These are phyloP conservation scores for Erebia epiphron DNA, from an alignment of 2,888 invertebrate species.

Conservation along the genomic window DNA sequence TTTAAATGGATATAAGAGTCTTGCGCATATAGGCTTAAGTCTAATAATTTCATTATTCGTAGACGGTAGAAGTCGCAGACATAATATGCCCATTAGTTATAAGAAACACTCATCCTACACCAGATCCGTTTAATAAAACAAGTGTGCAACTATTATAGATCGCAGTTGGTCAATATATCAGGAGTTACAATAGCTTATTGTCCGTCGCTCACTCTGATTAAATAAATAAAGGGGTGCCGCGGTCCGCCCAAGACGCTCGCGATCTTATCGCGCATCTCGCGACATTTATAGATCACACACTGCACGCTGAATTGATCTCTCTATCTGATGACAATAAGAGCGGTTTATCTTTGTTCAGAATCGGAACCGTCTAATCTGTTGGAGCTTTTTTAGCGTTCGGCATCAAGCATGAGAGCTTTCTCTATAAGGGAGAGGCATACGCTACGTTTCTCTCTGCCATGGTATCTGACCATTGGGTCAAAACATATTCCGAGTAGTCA, in stretches of 20 bases:
- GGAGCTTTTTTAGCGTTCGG: constrained; percentile 43
- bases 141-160: constrained; percentile 62
- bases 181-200: constrained; percentile 80
- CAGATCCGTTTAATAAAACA: constrained; percentile 54
- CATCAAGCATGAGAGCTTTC: constrained; percentile 36
- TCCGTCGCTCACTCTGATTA: constrained; percentile 79
- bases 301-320: constrained; percentile 59
- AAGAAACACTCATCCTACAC: constrained; percentile 38
- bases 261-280: constrained; percentile 69
- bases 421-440: background rate
- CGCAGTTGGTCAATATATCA: constrained; percentile 71
- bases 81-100: constrained; percentile 1
- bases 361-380: constrained; percentile 54
- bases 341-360: constrained; percentile 52
- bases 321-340: constrained; percentile 56
- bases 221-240: constrained; percentile 78
- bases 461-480: background rate
- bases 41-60: too few relatives aligned
- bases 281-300: constrained; percentile 62
- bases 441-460: background rate
- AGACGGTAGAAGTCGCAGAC: too few relatives aligned
- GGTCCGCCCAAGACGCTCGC: constrained; percentile 62
- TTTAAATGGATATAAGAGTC: too few relatives aligned
- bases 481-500: background rate
- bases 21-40: too few relatives aligned